Percentiles rank a stretch among this genome's conserved stretches.
Conservation (phyloP, 2,888 invertebrate genomes). For the Muschampia plurimacula region DNA sequence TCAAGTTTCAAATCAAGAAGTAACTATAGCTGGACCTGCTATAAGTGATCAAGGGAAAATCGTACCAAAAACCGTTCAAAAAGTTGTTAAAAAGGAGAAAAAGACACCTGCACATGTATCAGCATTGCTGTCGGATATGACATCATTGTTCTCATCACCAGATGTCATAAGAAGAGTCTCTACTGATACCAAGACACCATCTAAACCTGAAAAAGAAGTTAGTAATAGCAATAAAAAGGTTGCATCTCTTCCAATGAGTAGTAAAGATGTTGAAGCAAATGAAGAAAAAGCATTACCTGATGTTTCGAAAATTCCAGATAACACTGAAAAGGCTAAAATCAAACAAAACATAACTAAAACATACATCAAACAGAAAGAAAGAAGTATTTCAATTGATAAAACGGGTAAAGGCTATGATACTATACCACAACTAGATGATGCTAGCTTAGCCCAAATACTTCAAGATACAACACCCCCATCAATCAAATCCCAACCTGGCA, state of each 20-base stretch:
- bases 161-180: conserved; percentile 91
- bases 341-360: conserved; percentile 54
- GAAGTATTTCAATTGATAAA: conserved; percentile 58
- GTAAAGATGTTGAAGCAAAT: conserved; percentile 50
- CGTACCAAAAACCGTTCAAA: conserved; percentile 72
- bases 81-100: conserved; percentile 78
- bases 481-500: conserved; percentile 63
- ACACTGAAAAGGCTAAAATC: conserved; percentile 55
- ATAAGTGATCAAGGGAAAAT: conserved; percentile 67
- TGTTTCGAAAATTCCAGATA: conserved; percentile 44
- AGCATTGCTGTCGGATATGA: conserved; percentile 85
- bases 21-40: conserved; percentile 56
- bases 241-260: conserved; percentile 28
- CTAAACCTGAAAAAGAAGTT: conserved; percentile 80
- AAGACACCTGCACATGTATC: conserved; percentile 87
- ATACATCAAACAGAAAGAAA: conserved; percentile 61
- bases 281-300: conserved; percentile 46
- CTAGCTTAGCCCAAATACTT: conserved; percentile 78
- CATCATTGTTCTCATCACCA: conserved; percentile 91
- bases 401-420: conserved; percentile 67
- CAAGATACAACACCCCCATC: conserved; percentile 71
- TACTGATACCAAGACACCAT: conserved; percentile 76
- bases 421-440: conserved; percentile 81
- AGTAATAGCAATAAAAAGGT: conserved; percentile 54
- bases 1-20: conserved; percentile 47